Base-by-base conservation (phyloP, 1,140 invertebrate genomes). In the Drosophila neocordata region DNA sequence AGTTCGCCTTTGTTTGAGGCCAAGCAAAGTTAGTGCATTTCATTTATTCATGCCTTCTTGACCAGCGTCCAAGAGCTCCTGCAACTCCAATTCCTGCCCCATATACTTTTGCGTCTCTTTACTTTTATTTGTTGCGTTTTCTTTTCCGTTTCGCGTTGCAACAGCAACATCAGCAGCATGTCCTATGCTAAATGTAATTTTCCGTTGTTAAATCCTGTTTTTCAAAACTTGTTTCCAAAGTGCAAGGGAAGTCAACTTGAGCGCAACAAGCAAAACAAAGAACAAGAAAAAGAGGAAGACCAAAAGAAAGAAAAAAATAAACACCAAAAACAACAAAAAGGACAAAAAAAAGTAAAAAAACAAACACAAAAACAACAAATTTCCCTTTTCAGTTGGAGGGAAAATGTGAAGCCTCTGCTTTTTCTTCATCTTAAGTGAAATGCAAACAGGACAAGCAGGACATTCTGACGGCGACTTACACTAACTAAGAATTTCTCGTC, bases 161-260 rank as follows among this genome's bases (percentile, higher is more conserved):
- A 61, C 58, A 59, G 64, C 58, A 53, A 13, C 58, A 48, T n/a
- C 63, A 73, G 72, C 64, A 68, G 73, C 67, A 83, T 69, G 82
- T 88, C 78, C 78, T 63, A 71, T 72, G 78, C 83, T 85, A 82
- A 87, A 87, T 87, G 82, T 87, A 87, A 87, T 87, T 87, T 87
- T 88, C 82, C 82, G 83, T 87, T 88, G 79, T 87, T 87, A 87
- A 87, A 88, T 87, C 83, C 82, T 87, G 83, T 83, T 88, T 87
- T 87, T 88, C 74, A 88, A 88, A 87, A 87, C 78, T 88, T 87
- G 59, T 79, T 75, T 69, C 65, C 73, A 77, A 85, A 85, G 81
- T 88, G 79, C 83, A 87, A 78, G 81, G 79, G 79, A 88, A 87
- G 83, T 88, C 83, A 88, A 88, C 82, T 87, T 81, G 75, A 76